Evolutionary conservation across 2,888 invertebrate genomes (phyloP).

Genomic region (Cistogaster globosa): DNA sequence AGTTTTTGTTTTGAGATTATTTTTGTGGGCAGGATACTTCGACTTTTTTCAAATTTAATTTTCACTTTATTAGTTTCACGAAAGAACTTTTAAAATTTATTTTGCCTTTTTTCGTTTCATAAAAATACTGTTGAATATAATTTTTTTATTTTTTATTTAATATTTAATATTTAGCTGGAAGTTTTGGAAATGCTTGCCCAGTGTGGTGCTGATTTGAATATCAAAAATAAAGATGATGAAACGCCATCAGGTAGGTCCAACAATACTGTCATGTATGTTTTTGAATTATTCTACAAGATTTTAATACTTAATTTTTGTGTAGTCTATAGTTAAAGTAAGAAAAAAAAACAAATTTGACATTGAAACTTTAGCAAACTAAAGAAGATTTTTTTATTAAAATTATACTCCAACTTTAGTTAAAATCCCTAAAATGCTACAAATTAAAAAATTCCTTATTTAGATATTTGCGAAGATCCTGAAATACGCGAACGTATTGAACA

Average conservation of each 20-base stretch:
- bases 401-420: background rate
- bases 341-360: too few species aligned
- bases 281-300: background rate
- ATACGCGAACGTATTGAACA: slow-evolving; percentile 94
- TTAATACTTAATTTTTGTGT: too few species aligned
- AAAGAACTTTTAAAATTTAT: too few species aligned
- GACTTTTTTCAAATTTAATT: too few species aligned
- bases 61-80: too few species aligned
- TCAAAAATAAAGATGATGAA: slow-evolving; percentile 97
- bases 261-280: background rate
- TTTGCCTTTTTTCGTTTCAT: too few species aligned
- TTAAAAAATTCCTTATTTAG: slow-evolving; percentile 83
- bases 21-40: too few species aligned
- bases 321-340: too few species aligned
- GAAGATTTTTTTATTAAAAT: background rate
- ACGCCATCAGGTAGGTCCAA: slow-evolving; percentile 93
- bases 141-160: too few species aligned
- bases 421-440: background rate
- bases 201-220: slow-evolving; percentile 98
- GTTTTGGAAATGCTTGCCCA: slow-evolving; percentile 97
- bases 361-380: too few species aligned
- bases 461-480: slow-evolving; percentile 98
- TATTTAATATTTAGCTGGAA: slow-evolving; percentile 87
- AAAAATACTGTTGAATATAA: too few species aligned
- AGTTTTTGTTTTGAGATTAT: too few species aligned